A percentile compares a stretch with the other conserved stretches of the same genome.
These are phyloP conservation scores for Odontomyia ornata DNA, from an alignment of 2,888 invertebrate genomes.

Conservation along the genomic window DNA sequence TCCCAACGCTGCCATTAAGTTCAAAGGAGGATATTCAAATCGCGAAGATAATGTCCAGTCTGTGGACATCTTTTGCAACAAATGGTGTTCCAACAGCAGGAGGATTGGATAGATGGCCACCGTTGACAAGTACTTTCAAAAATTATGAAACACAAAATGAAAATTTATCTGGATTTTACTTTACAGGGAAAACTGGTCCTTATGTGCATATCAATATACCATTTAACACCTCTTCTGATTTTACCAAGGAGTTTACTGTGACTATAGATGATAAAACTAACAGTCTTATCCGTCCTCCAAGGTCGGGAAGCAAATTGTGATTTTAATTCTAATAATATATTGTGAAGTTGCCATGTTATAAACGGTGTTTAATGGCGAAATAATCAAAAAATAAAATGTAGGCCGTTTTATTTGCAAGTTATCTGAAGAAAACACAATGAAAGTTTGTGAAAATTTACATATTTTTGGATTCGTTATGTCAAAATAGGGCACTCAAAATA, in stretches of 20 bases:
- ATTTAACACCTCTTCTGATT: slow-evolving; percentile 53
- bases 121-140: slow-evolving; percentile 47
- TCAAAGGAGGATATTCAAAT: slow-evolving; percentile 58
- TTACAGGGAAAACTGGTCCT: slow-evolving; percentile 57
- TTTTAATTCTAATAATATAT: background rate
- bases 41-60: slow-evolving; percentile 64
- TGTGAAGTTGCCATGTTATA: background rate
- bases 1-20: slow-evolving; percentile 59
- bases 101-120: slow-evolving; percentile 47
- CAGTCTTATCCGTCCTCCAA: slow-evolving; percentile 39
- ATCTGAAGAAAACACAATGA: no score
- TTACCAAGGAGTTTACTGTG: slow-evolving; percentile 57
- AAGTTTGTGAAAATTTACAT: no score
- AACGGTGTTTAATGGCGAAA: no score
- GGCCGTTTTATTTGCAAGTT: no score
- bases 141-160: background rate
- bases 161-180: background rate
- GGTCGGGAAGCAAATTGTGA: background rate
- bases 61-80: slow-evolving; percentile 64
- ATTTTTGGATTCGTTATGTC: no score
- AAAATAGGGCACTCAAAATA: no score
- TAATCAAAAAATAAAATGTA: no score
- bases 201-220: slow-evolving; percentile 59
- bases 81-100: slow-evolving; percentile 56
- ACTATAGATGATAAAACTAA: slow-evolving; percentile 58